Evolutionary conservation across 2,797 vertebrate species (phyloP).

Genomic region (Rhadinocentrus ornatus): DNA sequence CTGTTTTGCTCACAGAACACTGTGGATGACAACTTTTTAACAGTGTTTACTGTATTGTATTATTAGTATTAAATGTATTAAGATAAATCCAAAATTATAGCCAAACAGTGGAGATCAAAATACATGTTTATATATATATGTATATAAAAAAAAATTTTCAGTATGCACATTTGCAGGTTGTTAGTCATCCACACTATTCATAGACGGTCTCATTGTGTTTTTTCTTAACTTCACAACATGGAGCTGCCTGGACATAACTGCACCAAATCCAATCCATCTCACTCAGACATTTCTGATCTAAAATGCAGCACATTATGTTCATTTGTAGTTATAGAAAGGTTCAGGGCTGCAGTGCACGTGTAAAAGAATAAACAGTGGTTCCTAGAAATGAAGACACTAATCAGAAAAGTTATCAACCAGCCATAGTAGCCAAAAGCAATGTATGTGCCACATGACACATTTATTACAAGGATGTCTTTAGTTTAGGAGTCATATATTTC

Average conservation of each 20-base stretch:
- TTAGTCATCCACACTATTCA: background rate
- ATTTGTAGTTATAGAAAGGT: background rate
- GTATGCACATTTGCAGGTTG: background rate
- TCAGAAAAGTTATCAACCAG: slow-evolving; percentile 13
- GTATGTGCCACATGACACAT: slow-evolving; percentile 16
- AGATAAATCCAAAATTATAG: background rate
- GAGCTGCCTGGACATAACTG: background rate
- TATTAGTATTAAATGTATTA: background rate
- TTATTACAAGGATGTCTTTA: background rate
- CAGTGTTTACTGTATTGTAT: background rate
- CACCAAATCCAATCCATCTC: background rate
- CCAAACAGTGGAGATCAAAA: background rate
- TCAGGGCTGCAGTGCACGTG: background rate
- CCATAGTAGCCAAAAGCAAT: slow-evolving; percentile 6
- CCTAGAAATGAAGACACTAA: slow-evolving; percentile 22
- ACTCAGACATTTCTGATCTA: background rate
- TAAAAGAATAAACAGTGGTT: background rate
- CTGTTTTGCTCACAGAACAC: background rate
- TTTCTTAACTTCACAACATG: background rate
- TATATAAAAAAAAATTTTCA: background rate
- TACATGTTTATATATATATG: background rate
- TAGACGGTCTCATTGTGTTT: background rate
- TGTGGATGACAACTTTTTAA: background rate
- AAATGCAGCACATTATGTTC: background rate
- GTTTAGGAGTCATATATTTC: slow-evolving; percentile 18